A percentile compares a stretch with the other conserved stretches of the same genome.
Conservation (phyloP, 2,797 vertebrate genomes). For the Coracias cyanogaster region DNA sequence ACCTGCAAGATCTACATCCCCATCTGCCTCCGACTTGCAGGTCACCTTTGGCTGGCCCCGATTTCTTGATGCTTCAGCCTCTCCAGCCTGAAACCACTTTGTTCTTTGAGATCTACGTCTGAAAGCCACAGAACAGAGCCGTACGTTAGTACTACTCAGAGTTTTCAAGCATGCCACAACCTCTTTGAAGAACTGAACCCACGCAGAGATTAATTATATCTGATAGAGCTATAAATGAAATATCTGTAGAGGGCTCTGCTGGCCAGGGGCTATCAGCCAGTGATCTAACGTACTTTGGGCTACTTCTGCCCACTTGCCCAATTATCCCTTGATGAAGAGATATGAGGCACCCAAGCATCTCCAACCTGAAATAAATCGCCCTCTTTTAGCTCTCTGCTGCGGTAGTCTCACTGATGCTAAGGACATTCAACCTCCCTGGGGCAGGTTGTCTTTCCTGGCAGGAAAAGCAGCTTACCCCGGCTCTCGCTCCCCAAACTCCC, state of each 20-base stretch:
- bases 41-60: neutral
- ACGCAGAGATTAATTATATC: neutral
- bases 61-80: neutral
- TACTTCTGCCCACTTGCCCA: neutral
- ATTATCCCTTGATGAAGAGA: neutral
- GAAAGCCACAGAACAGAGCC: neutral
- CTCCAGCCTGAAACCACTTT: neutral
- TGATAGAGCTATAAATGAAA: neutral
- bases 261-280: neutral
- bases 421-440: neutral
- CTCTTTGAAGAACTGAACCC: neutral
- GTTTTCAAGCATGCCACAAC: neutral
- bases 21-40: neutral
- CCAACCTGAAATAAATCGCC: neutral
- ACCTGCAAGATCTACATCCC: neutral
- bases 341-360: neutral
- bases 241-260: neutral
- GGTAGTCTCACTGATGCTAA: neutral
- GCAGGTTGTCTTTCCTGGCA: neutral
- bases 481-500: neutral
- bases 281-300: neutral
- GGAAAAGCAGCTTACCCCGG: neutral
- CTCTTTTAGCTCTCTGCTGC: neutral
- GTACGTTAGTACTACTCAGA: neutral
- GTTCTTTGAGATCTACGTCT: neutral